Evolutionary conservation across 2,888 invertebrate genomes (phyloP), one percentile per base, ranked within the genome.

Genomic region (Pharmacophagus antenor): DNA sequence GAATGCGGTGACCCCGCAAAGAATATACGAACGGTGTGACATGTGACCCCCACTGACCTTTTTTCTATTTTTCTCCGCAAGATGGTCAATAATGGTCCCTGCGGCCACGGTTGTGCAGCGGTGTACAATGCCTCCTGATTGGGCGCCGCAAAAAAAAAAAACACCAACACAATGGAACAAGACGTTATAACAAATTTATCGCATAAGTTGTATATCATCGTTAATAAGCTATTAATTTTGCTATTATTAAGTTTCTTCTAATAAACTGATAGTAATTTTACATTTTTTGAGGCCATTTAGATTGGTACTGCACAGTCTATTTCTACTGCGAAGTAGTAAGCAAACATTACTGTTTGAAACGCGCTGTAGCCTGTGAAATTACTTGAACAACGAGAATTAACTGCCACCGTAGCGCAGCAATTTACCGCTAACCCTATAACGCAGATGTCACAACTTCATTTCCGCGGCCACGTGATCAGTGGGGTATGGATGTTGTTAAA

Each of bases 51-150:
- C 58, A 37, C 65, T 71, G 70, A 70, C 70, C 74, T 72, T 74
- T 70, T 61, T 66, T 56, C 56, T 62, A 70, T 74, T 79, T 82
- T 55, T 79, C 74, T 78, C 69, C 73, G 61, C 52, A 59, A 67
- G 51, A 53, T 79, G 85, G 85, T 83, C 87, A 85, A 76, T 80
- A 72, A 75, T 78, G 80, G 81, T 73, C 77, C 76, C 74, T 76
- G 75, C 70, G 68, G 75, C 70, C 74, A 73, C 77, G 69, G 77
- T 76, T 77, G 74, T 73, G 65, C 63, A 55, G 42, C 61, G 67
- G 69, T 73, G 81, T 82, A 89, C 88, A 89, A 88, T 85, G 69
- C 73, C 67, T 73, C 68, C 77, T 88, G 85, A 88, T 89, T 88
- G 77, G 63, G 62, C 68, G 63, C 71, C 68, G 77, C 72, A 82